A percentile compares a stretch with the other conserved stretches of the same genome.
Evolutionary conservation across 2,888 invertebrate species (phyloP).

Genomic region (Bellardia pandia): DNA sequence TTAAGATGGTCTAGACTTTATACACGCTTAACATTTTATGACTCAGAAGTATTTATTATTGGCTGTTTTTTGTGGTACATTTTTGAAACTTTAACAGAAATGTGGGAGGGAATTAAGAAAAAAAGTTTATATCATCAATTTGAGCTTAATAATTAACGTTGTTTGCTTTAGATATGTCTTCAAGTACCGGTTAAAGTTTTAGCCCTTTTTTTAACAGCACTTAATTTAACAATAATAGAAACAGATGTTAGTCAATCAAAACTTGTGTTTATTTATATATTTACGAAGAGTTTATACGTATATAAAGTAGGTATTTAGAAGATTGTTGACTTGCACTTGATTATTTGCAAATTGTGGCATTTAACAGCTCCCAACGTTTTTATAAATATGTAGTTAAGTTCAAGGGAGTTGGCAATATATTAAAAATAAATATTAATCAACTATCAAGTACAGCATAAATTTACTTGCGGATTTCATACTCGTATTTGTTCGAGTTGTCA

Average conservation of each 20-base stretch:
- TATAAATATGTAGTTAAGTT: too few relatives aligned
- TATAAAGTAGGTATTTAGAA: background rate
- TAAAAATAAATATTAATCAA: too few relatives aligned
- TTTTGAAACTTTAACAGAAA: background rate
- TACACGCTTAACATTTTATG: background rate
- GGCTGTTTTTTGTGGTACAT: background rate
- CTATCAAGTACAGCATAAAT: too few relatives aligned
- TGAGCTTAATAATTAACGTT: background rate
- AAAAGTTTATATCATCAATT: background rate
- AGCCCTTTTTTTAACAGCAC: background rate
- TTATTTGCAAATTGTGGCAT: too few relatives aligned
- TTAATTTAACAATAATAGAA: background rate
- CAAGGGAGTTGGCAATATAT: too few relatives aligned
- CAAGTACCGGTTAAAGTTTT: background rate
- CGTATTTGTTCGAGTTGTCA: too few relatives aligned
- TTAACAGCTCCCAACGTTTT: too few relatives aligned
- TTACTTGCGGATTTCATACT: too few relatives aligned
- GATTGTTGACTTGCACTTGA: too few relatives aligned
- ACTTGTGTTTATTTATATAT: background rate
- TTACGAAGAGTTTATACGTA: background rate
- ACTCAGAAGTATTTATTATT: background rate
- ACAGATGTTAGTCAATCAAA: background rate
- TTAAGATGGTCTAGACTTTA: conserved; percentile 19
- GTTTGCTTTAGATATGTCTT: background rate
- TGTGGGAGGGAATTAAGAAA: conserved; percentile 47